Evolutionary conservation across 2,888 invertebrate genomes (phyloP).

Genomic region (Melanotus villosus): DNA sequence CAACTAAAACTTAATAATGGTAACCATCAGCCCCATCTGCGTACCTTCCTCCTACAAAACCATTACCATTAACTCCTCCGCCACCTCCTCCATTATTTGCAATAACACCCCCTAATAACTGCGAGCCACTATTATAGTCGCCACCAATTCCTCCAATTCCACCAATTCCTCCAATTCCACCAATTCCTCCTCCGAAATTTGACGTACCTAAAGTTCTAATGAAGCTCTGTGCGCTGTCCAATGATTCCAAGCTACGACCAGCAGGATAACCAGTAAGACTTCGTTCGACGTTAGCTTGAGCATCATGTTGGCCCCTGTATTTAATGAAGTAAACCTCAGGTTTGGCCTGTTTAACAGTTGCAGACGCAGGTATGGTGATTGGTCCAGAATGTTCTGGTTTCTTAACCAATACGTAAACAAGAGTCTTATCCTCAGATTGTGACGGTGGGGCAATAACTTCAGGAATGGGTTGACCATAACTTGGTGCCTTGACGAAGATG

Average conservation of each 20-base stretch:
- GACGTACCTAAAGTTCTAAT: constrained; percentile 8
- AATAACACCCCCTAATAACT: constrained; percentile 85
- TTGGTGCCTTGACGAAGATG: constrained; percentile 69
- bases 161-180: constrained; percentile 10
- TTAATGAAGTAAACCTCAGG: constrained; percentile 92
- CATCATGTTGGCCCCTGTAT: constrained; percentile 71
- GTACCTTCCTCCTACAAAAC: no score
- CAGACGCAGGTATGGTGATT: constrained; percentile 80
- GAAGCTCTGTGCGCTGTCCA: constrained; percentile 21
- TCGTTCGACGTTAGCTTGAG: constrained; percentile 50
- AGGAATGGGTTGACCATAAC: constrained; percentile 53
- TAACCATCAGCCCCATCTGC: no score
- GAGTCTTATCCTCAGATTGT: constrained; percentile 62
- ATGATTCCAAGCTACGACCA: constrained; percentile 23
- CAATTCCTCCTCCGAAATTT: constrained; percentile 5
- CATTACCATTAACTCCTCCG: neutral
- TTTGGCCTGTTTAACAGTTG: constrained; percentile 86
- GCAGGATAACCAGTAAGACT: constrained; percentile 32
- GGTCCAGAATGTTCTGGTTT: constrained; percentile 84
- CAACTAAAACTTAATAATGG: no score
- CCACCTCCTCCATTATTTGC: constrained; percentile 56
- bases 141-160: constrained; percentile 40
- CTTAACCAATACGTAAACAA: constrained; percentile 65
- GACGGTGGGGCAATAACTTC: constrained; percentile 55
- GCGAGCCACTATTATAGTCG: constrained; percentile 69